phyloP scores from a whole-genome alignment of 2,113 vertebrate species.

The Nesospiza acunhae region DNA sequence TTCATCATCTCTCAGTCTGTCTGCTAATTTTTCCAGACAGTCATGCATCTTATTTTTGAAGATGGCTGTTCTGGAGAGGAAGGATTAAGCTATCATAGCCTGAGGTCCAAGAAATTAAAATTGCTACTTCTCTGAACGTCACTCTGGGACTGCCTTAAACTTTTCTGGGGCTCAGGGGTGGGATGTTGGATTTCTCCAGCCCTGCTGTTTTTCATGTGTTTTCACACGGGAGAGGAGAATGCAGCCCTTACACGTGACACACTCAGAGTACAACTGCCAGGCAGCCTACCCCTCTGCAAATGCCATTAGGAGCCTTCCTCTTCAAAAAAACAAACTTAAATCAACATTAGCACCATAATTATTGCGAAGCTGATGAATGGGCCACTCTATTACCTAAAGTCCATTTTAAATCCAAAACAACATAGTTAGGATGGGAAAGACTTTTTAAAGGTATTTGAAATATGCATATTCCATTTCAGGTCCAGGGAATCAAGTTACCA shows the following conservation, averaged over 20 bases:
- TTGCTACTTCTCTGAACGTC: conserved; percentile 34
- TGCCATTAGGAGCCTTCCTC: background rate
- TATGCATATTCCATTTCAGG: conserved; percentile 31
- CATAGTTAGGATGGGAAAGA: conserved; percentile 61
- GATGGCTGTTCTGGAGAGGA: background rate
- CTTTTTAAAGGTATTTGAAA: conserved; percentile 55
- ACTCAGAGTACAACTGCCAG: background rate
- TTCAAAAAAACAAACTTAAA: conserved; percentile 22
- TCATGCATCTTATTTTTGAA: conserved; percentile 13
- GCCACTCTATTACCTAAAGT: background rate
- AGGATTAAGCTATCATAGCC: conserved; percentile 38
- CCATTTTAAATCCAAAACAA: conserved; percentile 58
- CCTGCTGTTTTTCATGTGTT: background rate
- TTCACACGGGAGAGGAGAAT: background rate
- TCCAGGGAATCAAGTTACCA: conserved; percentile 46
- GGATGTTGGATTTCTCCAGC: background rate
- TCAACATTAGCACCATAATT: conserved; percentile 1
- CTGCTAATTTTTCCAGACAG: conserved; percentile 15
- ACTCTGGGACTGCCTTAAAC: conserved; percentile 55
- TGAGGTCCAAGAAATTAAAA: conserved; percentile 39
- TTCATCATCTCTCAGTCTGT: background rate
- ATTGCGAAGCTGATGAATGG: conserved; percentile 24
- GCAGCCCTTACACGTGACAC: background rate
- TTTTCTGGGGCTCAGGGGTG: background rate
- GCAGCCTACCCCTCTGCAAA: conserved; percentile 23